Percentiles rank a stretch among this genome's conserved stretches.
Conservation (phyloP, 2,888 invertebrate species). For the Drosophila birchii region DNA sequence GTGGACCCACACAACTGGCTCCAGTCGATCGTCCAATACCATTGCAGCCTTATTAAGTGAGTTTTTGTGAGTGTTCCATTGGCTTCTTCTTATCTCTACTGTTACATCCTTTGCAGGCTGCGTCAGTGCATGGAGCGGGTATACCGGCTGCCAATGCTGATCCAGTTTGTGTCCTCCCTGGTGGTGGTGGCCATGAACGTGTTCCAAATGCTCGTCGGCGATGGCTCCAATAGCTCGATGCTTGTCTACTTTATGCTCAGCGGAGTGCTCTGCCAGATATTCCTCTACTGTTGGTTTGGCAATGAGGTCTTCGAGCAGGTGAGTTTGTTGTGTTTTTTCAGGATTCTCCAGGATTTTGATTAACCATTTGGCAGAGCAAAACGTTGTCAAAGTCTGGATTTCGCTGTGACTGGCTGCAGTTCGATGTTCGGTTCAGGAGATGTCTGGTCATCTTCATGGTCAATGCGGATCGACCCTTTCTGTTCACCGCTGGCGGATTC, state of each 20-base stretch:
- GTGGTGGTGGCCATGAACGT: conserved; percentile 72
- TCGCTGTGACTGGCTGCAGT: conserved; percentile 62
- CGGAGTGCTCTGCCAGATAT: conserved; percentile 72
- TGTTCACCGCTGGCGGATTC: conserved; percentile 69
- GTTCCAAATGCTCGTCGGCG: conserved; percentile 69
- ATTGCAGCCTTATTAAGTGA: conserved; percentile 68
- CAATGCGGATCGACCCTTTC: conserved; percentile 63
- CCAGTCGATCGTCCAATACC: conserved; percentile 59
- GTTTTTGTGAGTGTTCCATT: not conserved
- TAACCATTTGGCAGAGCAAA: conserved; percentile 53
- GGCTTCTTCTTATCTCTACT: not conserved
- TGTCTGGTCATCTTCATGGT: conserved; percentile 61
- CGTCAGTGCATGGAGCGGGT: conserved; percentile 65
- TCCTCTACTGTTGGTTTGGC: conserved; percentile 78
- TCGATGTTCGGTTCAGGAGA: conserved; percentile 53
- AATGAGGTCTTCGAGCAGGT: conserved; percentile 76
- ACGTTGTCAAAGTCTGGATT: conserved; percentile 60
- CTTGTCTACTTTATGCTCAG: conserved; percentile 71
- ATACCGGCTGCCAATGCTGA: conserved; percentile 64
- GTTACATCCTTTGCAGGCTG: conserved; percentile 47
- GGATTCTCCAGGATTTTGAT: no score
- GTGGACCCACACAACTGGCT: conserved; percentile 51
- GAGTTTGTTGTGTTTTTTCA: not conserved
- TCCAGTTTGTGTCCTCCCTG: conserved; percentile 73
- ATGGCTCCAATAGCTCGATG: conserved; percentile 54